Percentiles rank a stretch among this genome's conserved stretches.
These are phyloP conservation scores for Drosophila subsilvestris DNA, from an alignment of 2,888 invertebrate genomes.

Conservation along the genomic window DNA sequence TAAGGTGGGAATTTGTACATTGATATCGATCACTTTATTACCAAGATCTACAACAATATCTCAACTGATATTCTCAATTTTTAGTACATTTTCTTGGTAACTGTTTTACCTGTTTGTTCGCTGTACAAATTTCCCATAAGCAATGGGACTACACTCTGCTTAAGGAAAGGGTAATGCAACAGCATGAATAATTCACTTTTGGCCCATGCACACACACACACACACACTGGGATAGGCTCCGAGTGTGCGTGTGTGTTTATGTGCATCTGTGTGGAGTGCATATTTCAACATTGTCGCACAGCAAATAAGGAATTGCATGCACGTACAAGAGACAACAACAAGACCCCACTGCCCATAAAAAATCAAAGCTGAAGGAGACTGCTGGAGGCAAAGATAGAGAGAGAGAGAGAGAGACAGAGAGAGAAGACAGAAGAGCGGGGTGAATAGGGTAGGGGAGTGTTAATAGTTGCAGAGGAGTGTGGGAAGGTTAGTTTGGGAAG, in stretches of 20 bases:
- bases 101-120: too few species aligned
- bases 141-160: background rate
- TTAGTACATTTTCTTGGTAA: too few species aligned
- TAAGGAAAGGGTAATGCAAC: constrained; percentile 17
- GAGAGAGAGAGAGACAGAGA: constrained; percentile 2
- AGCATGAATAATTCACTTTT: constrained; percentile 78
- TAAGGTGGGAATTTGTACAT: too few species aligned
- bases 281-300: constrained; percentile 67
- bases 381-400: constrained; percentile 16
- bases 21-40: too few species aligned
- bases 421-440: background rate
- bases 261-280: constrained; percentile 18
- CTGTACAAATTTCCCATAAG: too few species aligned
- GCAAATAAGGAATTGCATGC: constrained; percentile 75
- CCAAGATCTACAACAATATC: too few species aligned
- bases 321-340: constrained; percentile 49
- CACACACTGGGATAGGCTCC: too few species aligned
- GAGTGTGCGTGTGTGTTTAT: constrained; percentile 3
- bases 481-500: background rate
- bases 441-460: background rate
- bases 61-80: too few species aligned
- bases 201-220: constrained; percentile 61
- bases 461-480: background rate
- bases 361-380: constrained; percentile 31
- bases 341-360: constrained; percentile 32